A percentile compares a stretch with the other conserved stretches of the same genome.
These are phyloP conservation scores for Leptinotarsa peninsularis DNA, from an alignment of 2,888 invertebrate genomes.

Conservation along the genomic window DNA sequence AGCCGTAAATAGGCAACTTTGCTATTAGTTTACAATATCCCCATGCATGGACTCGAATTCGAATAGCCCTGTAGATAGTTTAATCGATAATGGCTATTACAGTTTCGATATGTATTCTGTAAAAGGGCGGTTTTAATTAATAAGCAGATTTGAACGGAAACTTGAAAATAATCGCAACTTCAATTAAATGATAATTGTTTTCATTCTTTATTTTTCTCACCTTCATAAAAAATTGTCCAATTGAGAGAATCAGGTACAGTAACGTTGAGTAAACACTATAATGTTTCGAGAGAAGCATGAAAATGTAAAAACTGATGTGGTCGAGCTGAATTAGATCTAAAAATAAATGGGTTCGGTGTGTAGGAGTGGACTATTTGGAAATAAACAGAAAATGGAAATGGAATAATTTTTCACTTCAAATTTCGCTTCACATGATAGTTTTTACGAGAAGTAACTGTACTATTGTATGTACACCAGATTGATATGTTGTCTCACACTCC, in stretches of 20 bases:
- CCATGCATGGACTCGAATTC: too few relatives aligned
- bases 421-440: too few relatives aligned
- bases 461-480: too few relatives aligned
- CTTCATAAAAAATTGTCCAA: constrained; percentile 29
- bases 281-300: constrained; percentile 37
- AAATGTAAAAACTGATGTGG: constrained; percentile 33
- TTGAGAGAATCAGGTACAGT: constrained; percentile 31
- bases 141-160: too few relatives aligned
- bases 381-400: constrained; percentile 10
- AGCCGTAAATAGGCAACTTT: too few relatives aligned
- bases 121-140: too few relatives aligned
- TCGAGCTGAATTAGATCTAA: constrained; percentile 36
- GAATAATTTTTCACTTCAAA: background rate
- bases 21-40: too few relatives aligned
- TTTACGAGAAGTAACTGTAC: too few relatives aligned
- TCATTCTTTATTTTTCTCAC: constrained; percentile 25
- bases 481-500: too few relatives aligned
- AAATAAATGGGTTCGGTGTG: constrained; percentile 38
- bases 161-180: background rate
- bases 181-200: background rate
- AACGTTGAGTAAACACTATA: constrained; percentile 31
- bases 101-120: too few relatives aligned
- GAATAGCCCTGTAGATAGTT: too few relatives aligned
- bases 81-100: too few relatives aligned
- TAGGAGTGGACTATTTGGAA: constrained; percentile 28